Base-by-base conservation (phyloP, 2,888 invertebrate species). In the Idaea biselata region DNA sequence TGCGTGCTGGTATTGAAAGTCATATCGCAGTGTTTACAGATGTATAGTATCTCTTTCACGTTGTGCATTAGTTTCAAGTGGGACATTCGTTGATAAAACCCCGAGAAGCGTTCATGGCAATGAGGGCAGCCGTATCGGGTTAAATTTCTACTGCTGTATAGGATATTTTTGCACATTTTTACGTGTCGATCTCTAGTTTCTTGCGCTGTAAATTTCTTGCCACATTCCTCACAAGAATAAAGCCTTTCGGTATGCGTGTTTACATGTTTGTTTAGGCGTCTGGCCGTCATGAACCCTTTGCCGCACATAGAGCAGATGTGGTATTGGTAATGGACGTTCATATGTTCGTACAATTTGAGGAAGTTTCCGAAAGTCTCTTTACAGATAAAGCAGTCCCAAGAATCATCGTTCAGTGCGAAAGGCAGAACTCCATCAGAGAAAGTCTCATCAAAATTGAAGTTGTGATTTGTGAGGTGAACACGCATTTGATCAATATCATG, bases 271-370 rank as follows among this genome's bases (percentile, higher is more conserved):
- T 90, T 81, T 61, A 91, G 63, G 18, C 91, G 79, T 0, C 83
- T 83, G 1, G 86, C 88, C 0, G 91, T 89, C 89, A 91, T 90
- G 62, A 85, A 92, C 0, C 90, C 91, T 68, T 91, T 91, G 0
- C 91, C 91, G 63, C 91, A 92, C 4, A 80, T 88, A 0, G 89
- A 80, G 66, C 91, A 92, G 57, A 91, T 91, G 25, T 89, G 89
- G 71, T 91, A 86, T 66, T 91, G 91, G 44, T 91, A 91, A 65
- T 92, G 91, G 0, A 79, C 64, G 60, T 91, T 91, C 90, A 91
- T 91, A 55, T 92, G 91, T 64, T 91, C 89, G 67, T 91, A 91
- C 0, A 92, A 76, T 74, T 90, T 90, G 0, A 91, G 71, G 62
- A 91, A 91, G 56, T 88, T 90, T 61, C 90, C 90, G 68, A 91